phyloP scores from a whole-genome alignment of 1,140 invertebrate species.

The Campoletis sonorensis region DNA sequence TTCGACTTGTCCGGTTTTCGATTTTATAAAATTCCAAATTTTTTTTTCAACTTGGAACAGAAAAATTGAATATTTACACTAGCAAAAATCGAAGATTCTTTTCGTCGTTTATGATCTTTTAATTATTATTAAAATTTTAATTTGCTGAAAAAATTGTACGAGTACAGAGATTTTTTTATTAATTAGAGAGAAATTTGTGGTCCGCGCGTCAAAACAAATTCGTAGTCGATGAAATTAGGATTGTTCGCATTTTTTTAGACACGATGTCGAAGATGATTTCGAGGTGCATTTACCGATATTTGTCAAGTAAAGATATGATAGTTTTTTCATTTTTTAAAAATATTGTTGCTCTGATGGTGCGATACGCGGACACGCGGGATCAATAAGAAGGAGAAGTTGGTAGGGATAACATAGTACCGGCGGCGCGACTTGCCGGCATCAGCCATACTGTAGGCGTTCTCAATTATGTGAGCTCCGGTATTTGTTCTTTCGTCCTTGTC shows the following conservation, averaged over 20 bases:
- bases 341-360: background rate
- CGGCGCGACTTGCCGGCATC: background rate
- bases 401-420: background rate
- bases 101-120: too few species aligned
- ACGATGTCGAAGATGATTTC: background rate
- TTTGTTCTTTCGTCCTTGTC: background rate
- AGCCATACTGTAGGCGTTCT: background rate
- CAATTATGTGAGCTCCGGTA: background rate
- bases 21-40: too few species aligned
- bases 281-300: background rate
- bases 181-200: background rate
- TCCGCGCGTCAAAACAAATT: background rate
- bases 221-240: background rate
- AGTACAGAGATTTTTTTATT: too few species aligned
- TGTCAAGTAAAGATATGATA: background rate
- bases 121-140: too few species aligned
- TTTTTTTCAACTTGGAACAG: too few species aligned
- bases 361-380: conserved; percentile 1
- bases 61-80: too few species aligned
- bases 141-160: too few species aligned
- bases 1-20: too few species aligned
- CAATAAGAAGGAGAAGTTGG: background rate
- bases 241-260: too few species aligned
- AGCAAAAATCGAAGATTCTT: too few species aligned
- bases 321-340: background rate